Percentiles rank a stretch among this genome's conserved stretches.
Conservation (phyloP, 2,888 invertebrate species). For the Hydrotaea diabolus region DNA sequence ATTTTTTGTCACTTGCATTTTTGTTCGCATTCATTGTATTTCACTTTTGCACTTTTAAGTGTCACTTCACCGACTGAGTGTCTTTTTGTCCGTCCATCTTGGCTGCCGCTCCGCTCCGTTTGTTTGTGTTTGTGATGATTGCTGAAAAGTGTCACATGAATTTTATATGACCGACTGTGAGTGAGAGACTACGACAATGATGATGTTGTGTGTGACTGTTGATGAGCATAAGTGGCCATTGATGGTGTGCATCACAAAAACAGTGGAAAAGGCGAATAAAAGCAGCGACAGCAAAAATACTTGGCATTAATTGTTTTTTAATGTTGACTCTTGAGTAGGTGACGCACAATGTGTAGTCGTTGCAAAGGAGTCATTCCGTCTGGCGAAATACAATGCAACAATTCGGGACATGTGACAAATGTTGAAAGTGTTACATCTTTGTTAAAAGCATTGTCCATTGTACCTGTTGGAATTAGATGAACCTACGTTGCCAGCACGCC, state of each 20-base stretch:
- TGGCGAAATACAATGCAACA: background rate
- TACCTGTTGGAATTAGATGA: too few relatives aligned
- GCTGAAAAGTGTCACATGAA: conserved; percentile 63
- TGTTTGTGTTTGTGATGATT: conserved; percentile 54
- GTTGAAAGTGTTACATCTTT: background rate
- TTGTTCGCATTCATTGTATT: conserved; percentile 5
- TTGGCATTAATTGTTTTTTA: conserved; percentile 28
- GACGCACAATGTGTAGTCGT: background rate
- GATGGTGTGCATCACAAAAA: conserved; percentile 32
- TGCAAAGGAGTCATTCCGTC: conserved; percentile 5
- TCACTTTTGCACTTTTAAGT: conserved; percentile 55
- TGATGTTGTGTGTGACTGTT: conserved; percentile 13
- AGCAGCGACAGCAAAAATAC: background rate
- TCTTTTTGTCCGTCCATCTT: conserved; percentile 42
- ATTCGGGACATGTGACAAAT: background rate
- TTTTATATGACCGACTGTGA: conserved; percentile 43
- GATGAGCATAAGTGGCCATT: conserved; percentile 41
- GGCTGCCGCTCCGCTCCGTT: too few relatives aligned
- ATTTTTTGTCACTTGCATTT: conserved; percentile 29
- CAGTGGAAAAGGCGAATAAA: background rate
- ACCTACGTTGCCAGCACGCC: too few relatives aligned
- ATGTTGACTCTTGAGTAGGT: background rate
- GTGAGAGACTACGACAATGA: conserved; percentile 19
- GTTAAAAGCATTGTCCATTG: background rate
- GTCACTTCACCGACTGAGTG: conserved; percentile 37